phyloP scores from a whole-genome alignment of 1,140 invertebrate species.

The Microvelia longipes region DNA sequence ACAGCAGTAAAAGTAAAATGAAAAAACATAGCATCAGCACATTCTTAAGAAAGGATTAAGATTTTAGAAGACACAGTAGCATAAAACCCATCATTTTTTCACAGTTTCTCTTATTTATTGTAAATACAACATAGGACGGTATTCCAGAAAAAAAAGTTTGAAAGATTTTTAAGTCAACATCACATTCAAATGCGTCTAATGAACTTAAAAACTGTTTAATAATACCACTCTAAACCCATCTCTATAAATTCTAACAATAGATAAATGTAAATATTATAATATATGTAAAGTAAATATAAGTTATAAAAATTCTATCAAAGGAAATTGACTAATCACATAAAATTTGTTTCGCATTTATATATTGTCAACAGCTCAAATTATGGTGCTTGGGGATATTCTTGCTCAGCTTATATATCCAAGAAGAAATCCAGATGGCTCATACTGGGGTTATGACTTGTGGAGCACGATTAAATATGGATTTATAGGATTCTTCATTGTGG shows the following conservation, averaged over 20 bases:
- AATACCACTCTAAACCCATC: neutral
- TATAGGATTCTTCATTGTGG: neutral
- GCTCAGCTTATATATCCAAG: neutral
- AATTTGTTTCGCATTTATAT: neutral
- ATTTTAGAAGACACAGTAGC: too few species aligned
- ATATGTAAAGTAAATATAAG: neutral
- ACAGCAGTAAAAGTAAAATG: too few species aligned
- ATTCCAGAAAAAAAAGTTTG: too few species aligned
- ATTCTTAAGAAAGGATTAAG: too few species aligned
- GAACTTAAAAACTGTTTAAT: neutral
- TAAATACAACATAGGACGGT: too few species aligned
- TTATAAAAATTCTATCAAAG: too few species aligned
- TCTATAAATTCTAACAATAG: neutral
- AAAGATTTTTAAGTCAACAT: too few species aligned
- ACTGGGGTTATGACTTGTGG: neutral
- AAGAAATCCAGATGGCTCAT: neutral
- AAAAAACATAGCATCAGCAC: too few species aligned
- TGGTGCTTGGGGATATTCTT: neutral
- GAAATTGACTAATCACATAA: neutral
- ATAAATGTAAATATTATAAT: neutral
- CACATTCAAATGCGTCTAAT: neutral
- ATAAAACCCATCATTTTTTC: too few species aligned
- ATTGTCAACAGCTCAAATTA: neutral
- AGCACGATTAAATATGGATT: neutral
- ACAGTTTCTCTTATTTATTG: too few species aligned